Base-by-base conservation (phyloP, 1,140 invertebrate species). In the Zaprionus gabonicus region DNA sequence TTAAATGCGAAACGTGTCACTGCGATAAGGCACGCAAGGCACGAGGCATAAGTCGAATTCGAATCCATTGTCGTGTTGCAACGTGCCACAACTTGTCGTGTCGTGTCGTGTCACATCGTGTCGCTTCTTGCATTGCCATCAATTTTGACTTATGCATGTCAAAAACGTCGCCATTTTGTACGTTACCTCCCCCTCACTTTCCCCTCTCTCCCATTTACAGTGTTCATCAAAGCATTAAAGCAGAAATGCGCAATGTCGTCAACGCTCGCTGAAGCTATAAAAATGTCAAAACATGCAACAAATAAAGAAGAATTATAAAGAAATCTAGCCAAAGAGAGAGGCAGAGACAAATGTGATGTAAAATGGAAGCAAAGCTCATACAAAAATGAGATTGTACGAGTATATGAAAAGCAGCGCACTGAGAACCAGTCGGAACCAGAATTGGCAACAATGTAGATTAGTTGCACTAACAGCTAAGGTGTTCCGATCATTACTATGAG, bases 1-100 rank as follows among this genome's bases (percentile, higher is more conserved):
- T 88, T 88, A 88, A 81, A 76, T 82, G 88, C 85, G 88, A 90
- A 88, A 88, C 81, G 85, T 84, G 84, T 83, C 87, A 84, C 17
- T 53, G 58, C 57, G 74, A 72, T 63, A 72, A 76, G 77, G 77
- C 74, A 80, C 68, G 77, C 75, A 77, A 71, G 64, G 57, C 63
- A 46, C 70, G 27, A 57, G 55, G 57, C 57, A 38, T 7, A 20
- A 59, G 34, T 23, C 23, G 23, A 23, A n/a, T 7, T 9, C 41
- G n/a, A 6, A 17, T 41, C 38, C 38, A 41, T 41, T 41, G 31
- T 41, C 41, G 41, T 46, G n/a, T 44, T n/a, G 41, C 41, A 44
- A 17, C 41, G 41, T 44, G 41, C 17, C 41, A 46, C 41, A 46
- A 46, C 49, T 20, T 38, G 57, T 46, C 49, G 25, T 38, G 57